Conservation (phyloP, 1,140 invertebrate species). For the Periplaneta americana region DNA sequence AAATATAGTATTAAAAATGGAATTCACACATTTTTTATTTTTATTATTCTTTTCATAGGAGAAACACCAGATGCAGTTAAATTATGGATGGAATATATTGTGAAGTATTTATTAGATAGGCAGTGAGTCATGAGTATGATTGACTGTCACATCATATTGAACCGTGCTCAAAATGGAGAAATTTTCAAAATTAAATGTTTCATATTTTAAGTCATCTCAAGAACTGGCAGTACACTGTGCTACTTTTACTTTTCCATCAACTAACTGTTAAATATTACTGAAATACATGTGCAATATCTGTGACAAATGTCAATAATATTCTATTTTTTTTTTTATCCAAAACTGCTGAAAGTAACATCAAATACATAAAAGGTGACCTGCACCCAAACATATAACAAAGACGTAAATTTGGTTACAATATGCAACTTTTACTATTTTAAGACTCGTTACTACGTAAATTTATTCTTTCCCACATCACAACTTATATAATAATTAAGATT, state of each 20-base stretch:
- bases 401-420: neutral
- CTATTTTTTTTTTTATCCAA: neutral
- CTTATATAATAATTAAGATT: neutral
- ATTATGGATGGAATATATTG: neutral
- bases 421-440: neutral
- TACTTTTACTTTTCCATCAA: neutral
- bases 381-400: neutral
- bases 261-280: neutral
- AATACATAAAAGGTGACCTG: neutral
- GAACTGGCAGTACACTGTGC: neutral
- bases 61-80: neutral
- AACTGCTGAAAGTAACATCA: neutral
- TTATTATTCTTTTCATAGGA: too few species aligned
- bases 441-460: neutral
- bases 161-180: neutral
- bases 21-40: too few species aligned
- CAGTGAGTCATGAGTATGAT: neutral
- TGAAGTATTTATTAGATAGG: neutral
- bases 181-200: neutral
- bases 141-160: neutral
- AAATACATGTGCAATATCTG: neutral
- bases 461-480: neutral
- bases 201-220: neutral
- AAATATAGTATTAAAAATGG: too few species aligned
- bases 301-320: neutral